These are phyloP conservation scores for Procavia capensis DNA, from an alignment of 2,113 vertebrate species.

Conservation along the genomic window DNA sequence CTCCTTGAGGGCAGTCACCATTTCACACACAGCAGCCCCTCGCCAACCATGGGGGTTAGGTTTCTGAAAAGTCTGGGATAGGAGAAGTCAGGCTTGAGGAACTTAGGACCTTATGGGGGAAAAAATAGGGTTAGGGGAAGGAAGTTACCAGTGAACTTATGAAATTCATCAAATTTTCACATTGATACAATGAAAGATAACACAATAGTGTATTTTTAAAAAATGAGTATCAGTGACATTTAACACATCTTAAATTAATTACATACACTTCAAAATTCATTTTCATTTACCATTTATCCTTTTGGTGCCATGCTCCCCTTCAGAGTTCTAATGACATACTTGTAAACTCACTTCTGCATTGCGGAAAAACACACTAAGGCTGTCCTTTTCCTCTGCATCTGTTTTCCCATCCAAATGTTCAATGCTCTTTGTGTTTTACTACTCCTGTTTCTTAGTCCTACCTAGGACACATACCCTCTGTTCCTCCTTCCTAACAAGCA, in stretches of 20 bases:
- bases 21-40: constrained; percentile 76
- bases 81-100: constrained; percentile 77
- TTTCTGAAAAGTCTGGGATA: constrained; percentile 72
- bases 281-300: neutral
- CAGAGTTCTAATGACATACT: neutral
- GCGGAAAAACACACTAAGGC: neutral
- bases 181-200: constrained; percentile 50
- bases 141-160: constrained; percentile 60
- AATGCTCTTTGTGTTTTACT: neutral
- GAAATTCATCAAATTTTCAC: constrained; percentile 61
- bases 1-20: constrained; percentile 84
- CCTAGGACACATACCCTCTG: neutral
- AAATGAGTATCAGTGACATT: neutral
- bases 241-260: constrained; percentile 19
- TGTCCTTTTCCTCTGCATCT: neutral
- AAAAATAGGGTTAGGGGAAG: constrained; percentile 78
- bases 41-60: constrained; percentile 68
- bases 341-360: neutral
- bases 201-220: constrained; percentile 38
- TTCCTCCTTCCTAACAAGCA: neutral
- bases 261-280: neutral
- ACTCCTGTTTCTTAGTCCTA: neutral
- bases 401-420: neutral
- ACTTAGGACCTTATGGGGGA: constrained; percentile 76
- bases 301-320: neutral